A percentile compares a stretch with the other conserved stretches of the same genome.
Evolutionary conservation across 1,140 invertebrate genomes (phyloP).

Genomic region (Chlorops oryzae): DNA sequence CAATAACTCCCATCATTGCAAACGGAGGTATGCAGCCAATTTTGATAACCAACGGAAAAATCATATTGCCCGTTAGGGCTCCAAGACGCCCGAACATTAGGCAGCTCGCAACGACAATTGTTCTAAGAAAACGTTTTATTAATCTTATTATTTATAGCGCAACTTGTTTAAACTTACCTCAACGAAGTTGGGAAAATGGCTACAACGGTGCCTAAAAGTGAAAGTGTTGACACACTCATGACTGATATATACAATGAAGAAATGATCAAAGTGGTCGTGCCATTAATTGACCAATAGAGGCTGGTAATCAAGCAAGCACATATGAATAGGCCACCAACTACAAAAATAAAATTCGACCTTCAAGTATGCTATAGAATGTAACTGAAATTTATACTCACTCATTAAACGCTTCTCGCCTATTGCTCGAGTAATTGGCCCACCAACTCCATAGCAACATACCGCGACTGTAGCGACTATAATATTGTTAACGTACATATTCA

Average conservation of each 20-base stretch:
- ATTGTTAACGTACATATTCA: conserved; percentile 53
- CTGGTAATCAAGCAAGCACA: conserved; percentile 39
- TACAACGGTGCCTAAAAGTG: conserved; percentile 35
- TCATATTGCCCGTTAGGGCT: conserved; percentile 33
- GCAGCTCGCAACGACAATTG: conserved; percentile 36
- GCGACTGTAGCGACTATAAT: conserved; percentile 51
- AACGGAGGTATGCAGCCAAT: conserved; percentile 40
- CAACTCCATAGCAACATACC: conserved; percentile 49
- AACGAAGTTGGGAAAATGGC: conserved; percentile 40
- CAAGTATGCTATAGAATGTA: neutral
- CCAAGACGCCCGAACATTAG: conserved; percentile 43
- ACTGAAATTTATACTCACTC: conserved; percentile 27
- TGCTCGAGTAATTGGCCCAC: conserved; percentile 47
- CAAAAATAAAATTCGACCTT: neutral
- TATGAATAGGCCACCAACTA: conserved; percentile 45
- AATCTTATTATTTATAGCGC: neutral
- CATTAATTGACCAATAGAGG: conserved; percentile 49
- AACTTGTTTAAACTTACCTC: conserved; percentile 21
- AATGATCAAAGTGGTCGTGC: conserved; percentile 35
- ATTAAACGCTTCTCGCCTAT: conserved; percentile 51
- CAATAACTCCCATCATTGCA: conserved; percentile 36
- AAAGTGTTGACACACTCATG: conserved; percentile 33
- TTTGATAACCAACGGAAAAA: conserved; percentile 37
- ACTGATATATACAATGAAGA: conserved; percentile 35
- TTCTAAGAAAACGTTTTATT: conserved; percentile 17